These are phyloP conservation scores for Carassius gibelio DNA, from an alignment of 2,113 vertebrate genomes.

Conservation along the genomic window DNA sequence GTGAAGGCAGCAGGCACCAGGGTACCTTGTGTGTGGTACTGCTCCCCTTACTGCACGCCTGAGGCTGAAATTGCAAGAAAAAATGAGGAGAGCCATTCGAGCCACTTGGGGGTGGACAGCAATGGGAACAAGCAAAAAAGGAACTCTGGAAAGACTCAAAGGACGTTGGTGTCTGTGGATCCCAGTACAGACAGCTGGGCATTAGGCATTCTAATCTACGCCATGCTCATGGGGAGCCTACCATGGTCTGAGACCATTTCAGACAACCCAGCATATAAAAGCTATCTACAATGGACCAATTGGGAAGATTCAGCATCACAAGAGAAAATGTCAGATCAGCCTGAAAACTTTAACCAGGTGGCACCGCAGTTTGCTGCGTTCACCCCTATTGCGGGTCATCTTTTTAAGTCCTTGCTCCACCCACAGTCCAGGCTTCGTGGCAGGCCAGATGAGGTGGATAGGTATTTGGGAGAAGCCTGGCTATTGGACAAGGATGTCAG, in stretches of 20 bases:
- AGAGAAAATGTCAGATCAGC: slow-evolving; percentile 46
- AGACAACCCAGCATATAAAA: slow-evolving; percentile 74
- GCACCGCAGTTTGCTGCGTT: slow-evolving; percentile 76
- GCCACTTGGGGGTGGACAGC: slow-evolving; percentile 3
- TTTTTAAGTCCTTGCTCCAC: slow-evolving; percentile 78
- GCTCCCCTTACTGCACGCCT: slow-evolving; percentile 81
- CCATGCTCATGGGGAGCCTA: slow-evolving; percentile 79
- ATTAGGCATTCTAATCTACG: slow-evolving; percentile 83
- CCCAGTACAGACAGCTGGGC: slow-evolving; percentile 84
- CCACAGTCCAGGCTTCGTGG: slow-evolving; percentile 74
- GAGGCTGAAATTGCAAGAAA: slow-evolving; percentile 75
- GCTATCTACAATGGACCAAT: slow-evolving; percentile 78
- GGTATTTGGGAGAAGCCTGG: slow-evolving; percentile 70
- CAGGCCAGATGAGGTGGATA: slow-evolving; percentile 71
- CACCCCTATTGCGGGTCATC: slow-evolving; percentile 65
- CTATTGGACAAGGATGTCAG: slow-evolving; percentile 40
- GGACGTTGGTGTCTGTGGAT: slow-evolving; percentile 72
- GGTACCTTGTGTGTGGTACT: slow-evolving; percentile 75
- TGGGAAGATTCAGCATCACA: slow-evolving; percentile 12
- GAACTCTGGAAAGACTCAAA: slow-evolving; percentile 45
- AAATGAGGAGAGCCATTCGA: slow-evolving; percentile 33
- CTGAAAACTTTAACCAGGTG: not conserved
- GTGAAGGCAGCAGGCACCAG: slow-evolving; percentile 77
- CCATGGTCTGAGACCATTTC: slow-evolving; percentile 79
- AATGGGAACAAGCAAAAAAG: not conserved